These are phyloP conservation scores for Gallinago jamesoni DNA, from an alignment of 2,113 vertebrate genomes.

Conservation along the genomic window DNA sequence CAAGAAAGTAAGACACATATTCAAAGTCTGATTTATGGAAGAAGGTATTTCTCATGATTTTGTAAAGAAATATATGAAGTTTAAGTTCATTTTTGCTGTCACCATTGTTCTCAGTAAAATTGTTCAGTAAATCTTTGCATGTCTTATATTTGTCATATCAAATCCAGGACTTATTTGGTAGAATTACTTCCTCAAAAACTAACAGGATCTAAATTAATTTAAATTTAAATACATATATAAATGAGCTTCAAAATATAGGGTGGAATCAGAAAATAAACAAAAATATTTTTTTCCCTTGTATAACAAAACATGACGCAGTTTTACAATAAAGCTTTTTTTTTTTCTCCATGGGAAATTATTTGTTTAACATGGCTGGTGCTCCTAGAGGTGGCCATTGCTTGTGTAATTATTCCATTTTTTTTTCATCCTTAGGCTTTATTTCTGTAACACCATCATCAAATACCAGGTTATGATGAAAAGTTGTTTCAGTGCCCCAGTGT, in stretches of 20 bases:
- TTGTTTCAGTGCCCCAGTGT: not conserved
- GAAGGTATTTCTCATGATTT: not conserved
- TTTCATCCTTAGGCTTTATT: not conserved
- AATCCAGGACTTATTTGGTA: not conserved
- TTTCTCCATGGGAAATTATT: not conserved
- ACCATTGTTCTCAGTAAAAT: not conserved
- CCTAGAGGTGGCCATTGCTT: not conserved
- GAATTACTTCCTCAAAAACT: not conserved
- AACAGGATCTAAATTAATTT: not conserved
- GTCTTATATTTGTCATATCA: not conserved
- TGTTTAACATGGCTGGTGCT: not conserved
- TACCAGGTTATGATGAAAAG: not conserved
- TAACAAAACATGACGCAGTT: not conserved
- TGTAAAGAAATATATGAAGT: not conserved
- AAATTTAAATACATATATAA: not conserved
- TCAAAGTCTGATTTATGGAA: fast-evolving
- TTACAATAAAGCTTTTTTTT: not conserved
- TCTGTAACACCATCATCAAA: not conserved
- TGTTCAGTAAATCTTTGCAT: fast-evolving
- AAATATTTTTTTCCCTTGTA: not conserved
- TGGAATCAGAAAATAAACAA: not conserved
- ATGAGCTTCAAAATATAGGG: not conserved
- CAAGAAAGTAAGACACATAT: not conserved
- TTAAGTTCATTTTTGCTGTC: not conserved
- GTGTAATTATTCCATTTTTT: not conserved